Evolutionary conservation across 2,113 vertebrate species (phyloP).

Genomic region (Tachuris rubrigastra): DNA sequence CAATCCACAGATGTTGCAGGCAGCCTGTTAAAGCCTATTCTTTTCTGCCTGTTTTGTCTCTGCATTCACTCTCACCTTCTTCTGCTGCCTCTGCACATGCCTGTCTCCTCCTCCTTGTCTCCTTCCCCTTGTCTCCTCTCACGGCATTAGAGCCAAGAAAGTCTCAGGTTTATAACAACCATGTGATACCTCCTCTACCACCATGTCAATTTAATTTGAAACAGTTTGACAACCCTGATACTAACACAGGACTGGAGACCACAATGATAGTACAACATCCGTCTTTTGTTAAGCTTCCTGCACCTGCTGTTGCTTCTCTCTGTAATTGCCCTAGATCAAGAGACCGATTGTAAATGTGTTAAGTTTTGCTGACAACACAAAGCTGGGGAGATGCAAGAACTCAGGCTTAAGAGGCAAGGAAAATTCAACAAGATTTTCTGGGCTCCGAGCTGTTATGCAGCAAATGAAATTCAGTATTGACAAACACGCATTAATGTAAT

Average conservation of each 20-base stretch:
- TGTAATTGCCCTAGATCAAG: conserved; percentile 78
- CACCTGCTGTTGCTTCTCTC: conserved; percentile 62
- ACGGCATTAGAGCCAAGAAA: conserved; percentile 44
- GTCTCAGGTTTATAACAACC: conserved; percentile 55
- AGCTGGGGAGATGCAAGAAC: conserved; percentile 49
- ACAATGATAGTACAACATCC: conserved; percentile 41
- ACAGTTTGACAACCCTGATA: conserved; percentile 72
- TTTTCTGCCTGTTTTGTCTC: background rate
- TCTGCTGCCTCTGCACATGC: background rate
- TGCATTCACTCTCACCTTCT: background rate
- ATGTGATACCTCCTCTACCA: conserved; percentile 32
- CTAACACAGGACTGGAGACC: conserved; percentile 44
- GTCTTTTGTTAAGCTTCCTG: conserved; percentile 66
- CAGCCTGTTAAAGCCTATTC: background rate
- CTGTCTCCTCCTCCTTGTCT: background rate
- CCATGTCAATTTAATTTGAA: conserved; percentile 76
- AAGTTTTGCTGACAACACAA: conserved; percentile 78
- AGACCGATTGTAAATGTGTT: conserved; percentile 71
- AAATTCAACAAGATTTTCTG: conserved; percentile 73
- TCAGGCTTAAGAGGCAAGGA: conserved; percentile 63
- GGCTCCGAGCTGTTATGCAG: conserved; percentile 24
- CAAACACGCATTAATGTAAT: conserved; percentile 70
- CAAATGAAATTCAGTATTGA: conserved; percentile 77
- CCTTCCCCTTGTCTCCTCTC: background rate
- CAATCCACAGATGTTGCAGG: background rate